Evolutionary conservation across 2,888 invertebrate species (phyloP), one percentile per base, ranked within the genome.

Genomic region (Phytoseiulus persimilis): DNA sequence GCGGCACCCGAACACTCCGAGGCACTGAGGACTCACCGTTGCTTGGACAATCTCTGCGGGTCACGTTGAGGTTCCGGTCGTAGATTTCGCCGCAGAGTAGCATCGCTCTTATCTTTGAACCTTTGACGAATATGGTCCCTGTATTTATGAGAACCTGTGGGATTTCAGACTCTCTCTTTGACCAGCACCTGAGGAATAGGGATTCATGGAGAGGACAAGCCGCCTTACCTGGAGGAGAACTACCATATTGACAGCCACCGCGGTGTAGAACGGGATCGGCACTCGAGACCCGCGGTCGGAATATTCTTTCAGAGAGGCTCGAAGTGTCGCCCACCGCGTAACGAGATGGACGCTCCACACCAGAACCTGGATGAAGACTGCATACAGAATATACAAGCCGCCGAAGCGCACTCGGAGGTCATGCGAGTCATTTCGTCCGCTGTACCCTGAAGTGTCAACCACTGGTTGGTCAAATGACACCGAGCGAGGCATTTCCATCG

Each of bases 41-140:
- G 31, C 39, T 33, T 6, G 87, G 87, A 32, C 87, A 87, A 33
- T 33, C 32, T 33, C 87, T 11, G 18, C 33, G 87, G 5, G 39
- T 32, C n/a, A 87, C 87, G 31, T 45, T n/a, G 45, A 87, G 83
- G 18, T 45, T 87, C 18, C 87, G 87, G 39, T 87, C 87, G 45
- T 33, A 87, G n/a, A 33, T 23, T 23, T 87, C 87, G 31, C 39
- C 87, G n/a, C 39, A n/a, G 28, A 39, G 28, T 39, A 33, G 11
- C 31, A 87, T 28, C 23, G 18, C 31, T 28, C 32, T 28, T 32
- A 87, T 33, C 32, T 5, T 83, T 1, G 32, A 31, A 23, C 83
- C 83, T 31, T 18, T 33, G 31, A 28, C 83, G 83, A 83, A 83
- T 9, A 83, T 31, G 11, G 33, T 87, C 0, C 32, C 87, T 0